Conservation (phyloP, 1,140 invertebrate species). For the Drosophila mauritiana region DNA sequence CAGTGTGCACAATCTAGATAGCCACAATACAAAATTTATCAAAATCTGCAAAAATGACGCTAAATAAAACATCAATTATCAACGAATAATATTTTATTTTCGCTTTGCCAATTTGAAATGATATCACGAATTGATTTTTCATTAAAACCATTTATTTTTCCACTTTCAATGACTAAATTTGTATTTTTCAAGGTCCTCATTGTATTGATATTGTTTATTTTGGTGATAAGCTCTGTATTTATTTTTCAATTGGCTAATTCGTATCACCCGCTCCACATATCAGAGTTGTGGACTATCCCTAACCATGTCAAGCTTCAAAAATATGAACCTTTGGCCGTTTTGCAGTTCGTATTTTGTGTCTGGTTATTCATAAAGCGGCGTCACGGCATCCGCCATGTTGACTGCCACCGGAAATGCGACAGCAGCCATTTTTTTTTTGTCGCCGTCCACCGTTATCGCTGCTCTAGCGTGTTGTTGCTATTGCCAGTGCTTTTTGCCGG, state of each 20-base stretch:
- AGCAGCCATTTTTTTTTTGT: constrained; percentile 59
- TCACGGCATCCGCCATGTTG: constrained; percentile 72
- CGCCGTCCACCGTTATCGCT: constrained; percentile 27
- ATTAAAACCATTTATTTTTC: neutral
- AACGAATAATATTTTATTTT: constrained; percentile 1
- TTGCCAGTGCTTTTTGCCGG: constrained; percentile 2
- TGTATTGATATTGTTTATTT: constrained; percentile 17
- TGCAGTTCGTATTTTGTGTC: constrained; percentile 46
- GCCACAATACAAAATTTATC: neutral
- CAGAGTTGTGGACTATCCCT: neutral
- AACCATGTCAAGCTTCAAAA: constrained; percentile 45
- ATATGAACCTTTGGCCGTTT: constrained; percentile 57
- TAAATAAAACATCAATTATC: neutral
- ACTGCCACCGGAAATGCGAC: constrained; percentile 78
- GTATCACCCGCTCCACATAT: neutral
- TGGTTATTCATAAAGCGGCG: constrained; percentile 64
- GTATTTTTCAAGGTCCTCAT: constrained; percentile 6
- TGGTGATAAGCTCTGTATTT: constrained; percentile 6
- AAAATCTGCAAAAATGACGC: neutral
- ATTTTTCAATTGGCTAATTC: constrained; percentile 13
- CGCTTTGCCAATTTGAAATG: neutral
- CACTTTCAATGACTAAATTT: constrained; percentile 1
- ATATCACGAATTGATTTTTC: constrained; percentile 5
- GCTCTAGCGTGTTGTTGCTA: constrained; percentile 12
- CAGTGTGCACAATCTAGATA: neutral